A percentile compares a stretch with the other conserved stretches of the same genome.
phyloP scores from a whole-genome alignment of 2,113 vertebrate species.

The Turnix velox region DNA sequence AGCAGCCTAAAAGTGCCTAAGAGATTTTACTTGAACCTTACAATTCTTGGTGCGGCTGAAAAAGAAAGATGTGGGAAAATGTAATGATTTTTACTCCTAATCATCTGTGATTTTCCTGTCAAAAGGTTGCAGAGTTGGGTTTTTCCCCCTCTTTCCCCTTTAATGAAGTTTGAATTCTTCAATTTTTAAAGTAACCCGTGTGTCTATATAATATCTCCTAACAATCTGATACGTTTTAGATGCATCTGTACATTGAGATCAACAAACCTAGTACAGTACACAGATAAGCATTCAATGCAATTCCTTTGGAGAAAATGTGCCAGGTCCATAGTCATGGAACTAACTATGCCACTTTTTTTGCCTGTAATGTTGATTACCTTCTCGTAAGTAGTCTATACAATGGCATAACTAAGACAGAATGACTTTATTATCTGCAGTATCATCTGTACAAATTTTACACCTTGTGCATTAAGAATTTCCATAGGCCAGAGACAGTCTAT shows the following conservation, averaged over 20 bases:
- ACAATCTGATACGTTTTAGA: background rate
- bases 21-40: background rate
- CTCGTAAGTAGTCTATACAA: background rate
- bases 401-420: background rate
- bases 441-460: background rate
- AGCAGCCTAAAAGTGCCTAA: background rate
- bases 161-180: background rate
- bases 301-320: background rate
- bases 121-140: background rate
- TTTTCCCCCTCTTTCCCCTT: background rate
- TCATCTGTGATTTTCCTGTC: background rate
- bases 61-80: background rate
- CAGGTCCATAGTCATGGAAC: background rate
- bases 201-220: background rate
- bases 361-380: background rate
- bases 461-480: accelerated
- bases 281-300: background rate
- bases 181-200: background rate
- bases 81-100: background rate
- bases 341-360: background rate
- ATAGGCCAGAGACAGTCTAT: background rate
- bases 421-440: background rate
- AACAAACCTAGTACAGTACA: background rate
- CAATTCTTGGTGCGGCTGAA: background rate
- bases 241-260: background rate